Percentiles rank a stretch among this genome's conserved stretches.
Conservation (phyloP, 2,113 vertebrate genomes). For the Anarhynchus alexandrinus region DNA sequence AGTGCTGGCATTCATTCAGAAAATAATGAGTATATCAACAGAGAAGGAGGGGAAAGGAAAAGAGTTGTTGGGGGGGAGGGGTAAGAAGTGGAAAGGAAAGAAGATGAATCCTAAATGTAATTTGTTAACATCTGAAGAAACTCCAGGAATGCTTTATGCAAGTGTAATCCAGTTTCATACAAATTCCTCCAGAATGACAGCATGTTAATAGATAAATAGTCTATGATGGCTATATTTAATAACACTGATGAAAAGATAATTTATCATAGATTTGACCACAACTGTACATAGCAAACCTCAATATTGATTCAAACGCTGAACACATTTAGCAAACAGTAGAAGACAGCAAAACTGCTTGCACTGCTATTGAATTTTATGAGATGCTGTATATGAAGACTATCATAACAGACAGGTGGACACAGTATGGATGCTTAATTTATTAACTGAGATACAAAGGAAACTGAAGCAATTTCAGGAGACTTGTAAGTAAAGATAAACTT, state of each 20-base stretch:
- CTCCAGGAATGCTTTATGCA: not conserved
- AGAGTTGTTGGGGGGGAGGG: not conserved
- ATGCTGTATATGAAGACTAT: not conserved
- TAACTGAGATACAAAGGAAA: not conserved
- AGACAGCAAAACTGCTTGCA: not conserved
- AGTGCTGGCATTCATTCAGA: constrained; percentile 44
- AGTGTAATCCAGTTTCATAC: not conserved
- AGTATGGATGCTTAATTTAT: not conserved
- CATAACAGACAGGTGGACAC: not conserved
- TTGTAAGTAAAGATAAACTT: not conserved
- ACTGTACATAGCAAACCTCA: not conserved
- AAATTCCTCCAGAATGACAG: not conserved
- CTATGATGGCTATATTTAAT: not conserved
- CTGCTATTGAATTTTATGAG: not conserved
- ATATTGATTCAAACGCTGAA: constrained; percentile 4
- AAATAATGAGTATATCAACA: constrained; percentile 49
- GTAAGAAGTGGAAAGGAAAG: not conserved
- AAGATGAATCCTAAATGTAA: not conserved
- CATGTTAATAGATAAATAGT: not conserved
- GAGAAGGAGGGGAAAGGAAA: not conserved
- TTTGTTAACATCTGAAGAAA: constrained; percentile 2
- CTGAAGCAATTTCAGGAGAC: not conserved
- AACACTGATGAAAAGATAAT: constrained; percentile 23
- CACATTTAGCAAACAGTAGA: not conserved
- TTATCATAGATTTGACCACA: constrained; percentile 18